Evolutionary conservation across 2,888 invertebrate species (phyloP).

Genomic region (Caradrina clavipalpis): DNA sequence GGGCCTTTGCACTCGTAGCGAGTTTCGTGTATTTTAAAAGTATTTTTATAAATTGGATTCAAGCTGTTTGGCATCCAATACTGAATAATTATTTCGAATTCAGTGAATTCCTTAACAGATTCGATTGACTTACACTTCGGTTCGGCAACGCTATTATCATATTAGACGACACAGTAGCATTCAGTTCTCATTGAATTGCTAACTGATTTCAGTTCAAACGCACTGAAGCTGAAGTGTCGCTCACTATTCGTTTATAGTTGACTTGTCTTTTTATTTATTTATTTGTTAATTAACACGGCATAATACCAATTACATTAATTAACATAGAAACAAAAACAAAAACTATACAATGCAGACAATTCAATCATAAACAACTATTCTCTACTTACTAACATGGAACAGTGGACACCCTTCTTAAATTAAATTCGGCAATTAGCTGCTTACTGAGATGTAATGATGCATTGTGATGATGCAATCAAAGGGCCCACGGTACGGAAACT

Average conservation of each 20-base stretch:
- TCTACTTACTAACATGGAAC: no score
- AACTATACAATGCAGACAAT: no score
- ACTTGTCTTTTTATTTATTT: constrained; percentile 1
- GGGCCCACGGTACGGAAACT: neutral
- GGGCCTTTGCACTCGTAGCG: neutral
- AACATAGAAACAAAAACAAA: no score
- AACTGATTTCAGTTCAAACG: neutral
- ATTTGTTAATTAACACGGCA: no score
- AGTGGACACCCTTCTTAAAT: no score
- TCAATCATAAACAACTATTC: no score
- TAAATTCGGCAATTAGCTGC: neutral
- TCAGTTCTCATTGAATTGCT: constrained; percentile 12
- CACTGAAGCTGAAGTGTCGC: neutral
- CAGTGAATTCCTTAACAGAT: neutral
- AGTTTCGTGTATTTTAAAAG: no score
- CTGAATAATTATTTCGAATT: neutral
- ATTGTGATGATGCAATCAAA: neutral
- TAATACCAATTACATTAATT: no score
- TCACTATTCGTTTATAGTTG: constrained; percentile 8
- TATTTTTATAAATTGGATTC: no score
- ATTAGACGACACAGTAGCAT: neutral
- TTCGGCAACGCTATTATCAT: constrained; percentile 13
- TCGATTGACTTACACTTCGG: constrained; percentile 1
- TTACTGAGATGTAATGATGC: neutral
- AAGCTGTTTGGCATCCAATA: no score